phyloP scores from a whole-genome alignment of 2,888 invertebrate species.

The Cyaniris semiargus region DNA sequence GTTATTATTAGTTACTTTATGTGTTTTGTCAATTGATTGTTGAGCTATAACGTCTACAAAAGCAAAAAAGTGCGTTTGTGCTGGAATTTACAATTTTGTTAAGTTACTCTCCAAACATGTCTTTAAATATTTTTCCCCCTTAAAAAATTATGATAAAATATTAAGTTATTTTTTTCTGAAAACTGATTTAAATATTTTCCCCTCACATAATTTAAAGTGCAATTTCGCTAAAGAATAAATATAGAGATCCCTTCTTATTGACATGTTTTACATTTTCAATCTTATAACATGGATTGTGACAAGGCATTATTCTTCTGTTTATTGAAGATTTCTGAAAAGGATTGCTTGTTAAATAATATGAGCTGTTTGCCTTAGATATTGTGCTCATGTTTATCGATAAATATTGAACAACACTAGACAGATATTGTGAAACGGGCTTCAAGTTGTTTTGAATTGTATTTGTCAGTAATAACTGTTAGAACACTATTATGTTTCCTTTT shows the following conservation, averaged over 20 bases:
- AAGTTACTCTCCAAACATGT: neutral
- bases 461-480: neutral
- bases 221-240: neutral
- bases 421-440: neutral
- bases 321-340: neutral
- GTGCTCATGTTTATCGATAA: slow-evolving; percentile 21
- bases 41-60: too few relatives aligned
- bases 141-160: neutral
- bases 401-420: slow-evolving; percentile 14
- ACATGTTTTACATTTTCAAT: neutral
- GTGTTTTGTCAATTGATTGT: neutral
- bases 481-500: neutral
- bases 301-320: neutral
- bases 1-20: neutral
- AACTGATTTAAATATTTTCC: neutral
- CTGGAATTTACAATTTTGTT: neutral
- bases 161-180: neutral
- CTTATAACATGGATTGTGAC: neutral
- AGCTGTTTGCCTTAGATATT: neutral
- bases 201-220: neutral
- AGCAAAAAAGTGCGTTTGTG: too few relatives aligned
- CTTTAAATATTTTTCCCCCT: neutral
- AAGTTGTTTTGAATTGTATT: slow-evolving; percentile 10
- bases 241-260: neutral
- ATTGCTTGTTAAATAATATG: slow-evolving; percentile 13